A percentile compares a stretch with the other conserved stretches of the same genome.
Evolutionary conservation across 1,140 invertebrate genomes (phyloP).

Genomic region (Zaprionus ornatus): DNA sequence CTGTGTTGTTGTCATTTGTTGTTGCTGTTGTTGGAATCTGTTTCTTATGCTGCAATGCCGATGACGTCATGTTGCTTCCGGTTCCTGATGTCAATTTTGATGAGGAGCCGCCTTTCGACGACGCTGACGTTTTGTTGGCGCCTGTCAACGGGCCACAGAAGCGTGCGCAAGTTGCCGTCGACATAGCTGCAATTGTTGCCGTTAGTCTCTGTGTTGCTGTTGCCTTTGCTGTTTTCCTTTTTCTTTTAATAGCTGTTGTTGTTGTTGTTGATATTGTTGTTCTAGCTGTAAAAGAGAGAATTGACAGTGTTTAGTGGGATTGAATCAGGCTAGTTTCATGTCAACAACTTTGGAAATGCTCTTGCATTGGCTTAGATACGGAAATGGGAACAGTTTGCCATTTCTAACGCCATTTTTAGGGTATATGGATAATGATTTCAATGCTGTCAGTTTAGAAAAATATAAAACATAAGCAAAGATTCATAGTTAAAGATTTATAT

Average conservation of each 20-base stretch:
- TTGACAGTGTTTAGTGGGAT: conserved; percentile 1
- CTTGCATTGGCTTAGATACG: background rate
- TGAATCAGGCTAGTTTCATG: background rate
- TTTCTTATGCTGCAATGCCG: conserved; percentile 46
- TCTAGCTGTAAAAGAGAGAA: conserved; percentile 1
- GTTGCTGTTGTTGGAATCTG: conserved; percentile 41
- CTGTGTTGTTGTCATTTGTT: conserved; percentile 65
- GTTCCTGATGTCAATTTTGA: conserved; percentile 66
- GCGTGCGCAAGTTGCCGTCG: conserved; percentile 70
- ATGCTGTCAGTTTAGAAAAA: too few relatives aligned
- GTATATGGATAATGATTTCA: too few relatives aligned
- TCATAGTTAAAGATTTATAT: too few relatives aligned
- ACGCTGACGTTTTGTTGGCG: conserved; percentile 32
- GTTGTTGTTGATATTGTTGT: background rate
- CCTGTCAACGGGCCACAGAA: conserved; percentile 61
- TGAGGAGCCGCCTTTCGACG: conserved; percentile 53
- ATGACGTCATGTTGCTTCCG: conserved; percentile 59
- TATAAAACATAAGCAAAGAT: too few relatives aligned
- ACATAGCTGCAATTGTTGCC: conserved; percentile 53
- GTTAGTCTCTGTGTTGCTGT: background rate
- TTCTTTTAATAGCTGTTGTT: conserved; percentile 4
- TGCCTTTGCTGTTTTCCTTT: conserved; percentile 19
- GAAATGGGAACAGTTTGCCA: background rate
- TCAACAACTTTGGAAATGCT: background rate
- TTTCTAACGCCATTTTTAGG: background rate